Percentiles rank a stretch among this genome's conserved stretches.
Evolutionary conservation across 35 echinoderm and acorn worm genomes (phyloP).

Genomic region (Hemicentrotus pulcherrimus): DNA sequence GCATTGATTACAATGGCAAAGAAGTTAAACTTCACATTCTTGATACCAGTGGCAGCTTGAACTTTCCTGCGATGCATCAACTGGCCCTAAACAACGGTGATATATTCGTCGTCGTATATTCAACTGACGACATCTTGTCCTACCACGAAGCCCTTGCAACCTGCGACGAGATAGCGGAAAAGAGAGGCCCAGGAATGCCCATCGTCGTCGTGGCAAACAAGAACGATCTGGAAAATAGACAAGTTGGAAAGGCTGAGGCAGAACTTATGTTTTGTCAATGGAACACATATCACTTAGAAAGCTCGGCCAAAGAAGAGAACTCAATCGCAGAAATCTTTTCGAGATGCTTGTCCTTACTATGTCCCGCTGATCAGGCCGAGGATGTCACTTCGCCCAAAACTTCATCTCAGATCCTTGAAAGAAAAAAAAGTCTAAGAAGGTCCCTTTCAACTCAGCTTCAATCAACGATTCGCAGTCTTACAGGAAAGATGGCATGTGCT

Average conservation of each 20-base stretch:
- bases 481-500: not conserved
- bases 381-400: not conserved
- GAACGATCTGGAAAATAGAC: not conserved
- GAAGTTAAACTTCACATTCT: conserved; percentile 28
- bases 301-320: not conserved
- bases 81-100: conserved; percentile 9
- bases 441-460: not conserved
- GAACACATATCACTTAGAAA: not conserved
- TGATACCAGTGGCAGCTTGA: conserved; percentile 37
- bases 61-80: conserved; percentile 47
- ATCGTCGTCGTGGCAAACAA: conserved; percentile 53
- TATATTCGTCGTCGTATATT: conserved; percentile 53
- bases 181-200: not conserved
- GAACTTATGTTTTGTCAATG: conserved; percentile 46
- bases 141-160: conserved; percentile 25
- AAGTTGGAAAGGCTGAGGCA: not conserved
- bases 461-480: not conserved
- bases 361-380: not conserved
- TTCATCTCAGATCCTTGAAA: not conserved
- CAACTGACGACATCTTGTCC: conserved; percentile 15
- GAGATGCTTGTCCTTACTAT: not conserved
- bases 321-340: not conserved
- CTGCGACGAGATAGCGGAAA: conserved; percentile 18
- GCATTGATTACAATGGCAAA: not conserved
- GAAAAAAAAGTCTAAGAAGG: not conserved